Evolutionary conservation across 2,888 invertebrate genomes (phyloP), one percentile per base, ranked within the genome.

Genomic region (Drosophila kuntzei): DNA sequence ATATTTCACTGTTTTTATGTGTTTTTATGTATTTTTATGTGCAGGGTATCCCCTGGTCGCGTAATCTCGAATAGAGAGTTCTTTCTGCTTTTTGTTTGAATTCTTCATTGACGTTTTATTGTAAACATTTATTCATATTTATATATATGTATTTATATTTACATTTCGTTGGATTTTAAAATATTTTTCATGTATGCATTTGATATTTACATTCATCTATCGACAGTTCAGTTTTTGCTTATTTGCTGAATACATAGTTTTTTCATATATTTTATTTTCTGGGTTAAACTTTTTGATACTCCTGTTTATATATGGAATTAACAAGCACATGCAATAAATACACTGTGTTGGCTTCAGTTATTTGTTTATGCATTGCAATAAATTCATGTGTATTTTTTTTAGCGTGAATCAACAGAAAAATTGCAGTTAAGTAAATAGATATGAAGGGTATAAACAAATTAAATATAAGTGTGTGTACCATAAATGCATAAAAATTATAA

Each of bases 191-290:
- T 46, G 14, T 16, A 32, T 29, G 14, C 41, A 64, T 63, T 46
- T 55, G 12, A 39, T 69, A 53, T 74, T 54, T 71, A 50, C 59
- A 25, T 74, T 43, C 25, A 18, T 34, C 34, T 44, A 44, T 49
- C 18, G 47, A 37, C 37, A 47, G 18, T 29, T 32, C 14, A 34
- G 60, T 46, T 39, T 46, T 25, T 44, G 54, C 32, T 36, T 74
- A 57, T 68, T 71, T 60, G 50, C 54, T 8, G n/a, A 14, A 37
- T 20, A 25, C 44, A 20, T 39, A 62, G n/a, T n/a, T n/a, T n/a
- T 63, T 54, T 43, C 29, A 29, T n/a, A 37, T 61, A 20, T 18
- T 39, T 41, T 46, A 22, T 25, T 32, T 16, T 39, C 36, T 18
- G 32, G 7, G 4, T 25, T 44, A 39, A 39, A 49, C 22, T 54